Evolutionary conservation across 2,113 vertebrate species (phyloP).

Genomic region (Nanorana parkeri): DNA sequence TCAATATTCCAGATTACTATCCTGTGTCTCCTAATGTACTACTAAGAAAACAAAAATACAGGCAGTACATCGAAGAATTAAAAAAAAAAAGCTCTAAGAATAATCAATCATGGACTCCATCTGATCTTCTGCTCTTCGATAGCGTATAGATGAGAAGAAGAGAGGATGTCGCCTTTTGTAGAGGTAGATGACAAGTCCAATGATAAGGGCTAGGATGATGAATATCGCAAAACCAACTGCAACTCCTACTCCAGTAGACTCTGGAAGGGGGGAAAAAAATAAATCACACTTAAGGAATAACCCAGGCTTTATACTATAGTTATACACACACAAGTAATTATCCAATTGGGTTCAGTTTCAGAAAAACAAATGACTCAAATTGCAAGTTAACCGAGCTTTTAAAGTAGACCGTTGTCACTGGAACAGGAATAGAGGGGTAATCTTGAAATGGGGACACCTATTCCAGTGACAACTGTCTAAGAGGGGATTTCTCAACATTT

Average conservation of each 20-base stretch:
- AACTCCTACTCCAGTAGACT: constrained; percentile 71
- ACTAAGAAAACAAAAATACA: constrained; percentile 32
- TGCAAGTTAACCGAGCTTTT: not conserved
- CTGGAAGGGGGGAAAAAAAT: constrained; percentile 66
- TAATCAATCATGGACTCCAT: constrained; percentile 35
- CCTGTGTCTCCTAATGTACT: too few relatives aligned
- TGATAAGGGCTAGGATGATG: constrained; percentile 67
- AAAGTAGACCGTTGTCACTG: not conserved
- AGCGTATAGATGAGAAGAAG: constrained; percentile 80
- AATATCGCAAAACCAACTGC: constrained; percentile 77
- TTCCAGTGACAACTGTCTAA: too few relatives aligned
- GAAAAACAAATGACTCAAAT: too few relatives aligned
- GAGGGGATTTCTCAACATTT: too few relatives aligned
- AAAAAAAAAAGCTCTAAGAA: not conserved
- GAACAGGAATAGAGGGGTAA: too few relatives aligned
- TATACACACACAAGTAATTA: too few relatives aligned
- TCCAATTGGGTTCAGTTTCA: too few relatives aligned
- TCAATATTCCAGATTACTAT: too few relatives aligned
- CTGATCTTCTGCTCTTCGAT: constrained; percentile 80
- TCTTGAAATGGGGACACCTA: too few relatives aligned
- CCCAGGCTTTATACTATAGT: too few relatives aligned
- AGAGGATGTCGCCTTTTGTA: constrained; percentile 76
- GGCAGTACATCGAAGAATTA: not conserved
- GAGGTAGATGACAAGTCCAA: constrained; percentile 70
- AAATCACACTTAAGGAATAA: not conserved